Conservation (phyloP, 2,113 vertebrate species). For the Syngnathus typhle region DNA sequence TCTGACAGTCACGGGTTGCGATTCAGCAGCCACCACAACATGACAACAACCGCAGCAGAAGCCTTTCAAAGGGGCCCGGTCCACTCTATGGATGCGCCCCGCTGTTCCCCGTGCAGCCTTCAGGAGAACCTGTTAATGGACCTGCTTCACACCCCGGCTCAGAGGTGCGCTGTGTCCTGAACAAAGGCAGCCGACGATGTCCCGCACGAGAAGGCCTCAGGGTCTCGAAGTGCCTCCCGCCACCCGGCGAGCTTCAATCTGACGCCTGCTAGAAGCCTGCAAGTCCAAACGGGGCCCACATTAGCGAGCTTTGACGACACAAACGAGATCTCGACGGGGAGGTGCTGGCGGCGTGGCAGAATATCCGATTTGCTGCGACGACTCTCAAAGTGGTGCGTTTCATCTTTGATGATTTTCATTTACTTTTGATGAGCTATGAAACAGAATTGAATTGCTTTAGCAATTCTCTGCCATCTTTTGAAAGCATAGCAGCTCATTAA, state of each 20-base stretch:
- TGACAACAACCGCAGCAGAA: conserved; percentile 80
- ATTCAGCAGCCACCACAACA: conserved; percentile 75
- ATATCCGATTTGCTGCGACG: not conserved
- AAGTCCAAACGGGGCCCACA: conserved; percentile 79
- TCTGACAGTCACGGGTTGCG: conserved; percentile 77
- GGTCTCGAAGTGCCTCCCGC: conserved; percentile 75
- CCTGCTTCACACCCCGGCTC: conserved; percentile 90
- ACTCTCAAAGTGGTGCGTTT: not conserved
- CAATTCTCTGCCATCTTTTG: no score
- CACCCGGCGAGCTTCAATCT: conserved; percentile 85
- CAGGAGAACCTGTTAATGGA: conserved; percentile 94
- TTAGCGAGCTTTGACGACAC: conserved; percentile 74
- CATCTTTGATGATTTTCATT: not conserved
- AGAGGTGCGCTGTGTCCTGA: conserved; percentile 83
- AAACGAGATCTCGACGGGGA: conserved; percentile 69
- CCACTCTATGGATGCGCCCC: conserved; percentile 85
- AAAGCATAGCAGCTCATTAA: no score
- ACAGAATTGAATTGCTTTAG: no score
- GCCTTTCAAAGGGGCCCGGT: conserved; percentile 94
- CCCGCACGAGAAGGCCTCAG: conserved; percentile 65
- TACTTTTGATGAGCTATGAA: not conserved
- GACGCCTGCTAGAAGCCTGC: conserved; percentile 80
- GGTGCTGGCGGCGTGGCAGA: conserved; percentile 2
- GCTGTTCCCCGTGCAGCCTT: conserved; percentile 83
- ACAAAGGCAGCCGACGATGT: conserved; percentile 81